A percentile compares a stretch with the other conserved stretches of the same genome.
Conservation (phyloP, 30 jellyfish, hydroid and myxozoan genomes). For the Hydractinia symbiolongicarpus region DNA sequence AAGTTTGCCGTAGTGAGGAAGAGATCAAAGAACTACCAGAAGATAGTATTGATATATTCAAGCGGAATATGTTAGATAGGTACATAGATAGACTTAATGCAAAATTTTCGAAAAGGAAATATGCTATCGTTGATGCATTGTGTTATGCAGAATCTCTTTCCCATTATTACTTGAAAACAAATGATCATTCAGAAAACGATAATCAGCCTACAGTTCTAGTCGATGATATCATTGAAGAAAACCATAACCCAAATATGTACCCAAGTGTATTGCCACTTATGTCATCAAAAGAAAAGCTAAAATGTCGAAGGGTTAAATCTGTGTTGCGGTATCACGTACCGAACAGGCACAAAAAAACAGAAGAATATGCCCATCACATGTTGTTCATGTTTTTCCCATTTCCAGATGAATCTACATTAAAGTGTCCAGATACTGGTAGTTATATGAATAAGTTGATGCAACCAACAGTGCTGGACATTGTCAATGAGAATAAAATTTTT, state of each 20-base stretch:
- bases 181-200: background rate
- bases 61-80: slow-evolving; percentile 1
- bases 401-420: no score
- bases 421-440: no score
- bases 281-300: background rate
- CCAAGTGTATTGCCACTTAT: background rate
- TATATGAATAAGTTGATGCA: no score
- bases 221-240: background rate
- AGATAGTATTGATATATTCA: background rate
- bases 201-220: background rate
- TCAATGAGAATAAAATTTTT: no score
- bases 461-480: no score
- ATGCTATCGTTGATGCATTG: background rate
- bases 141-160: slow-evolving; percentile 14
- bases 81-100: background rate
- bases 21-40: slow-evolving; percentile 2
- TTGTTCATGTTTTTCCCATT: slow-evolving; percentile 19
- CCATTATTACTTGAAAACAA: background rate
- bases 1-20: background rate
- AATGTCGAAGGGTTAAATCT: background rate
- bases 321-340: background rate
- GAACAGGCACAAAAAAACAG: background rate
- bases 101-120: background rate
- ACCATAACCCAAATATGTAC: background rate
- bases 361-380: slow-evolving; percentile 24